Base-by-base conservation (phyloP, 2,888 invertebrate genomes). In the Philhelius pedissequus region DNA sequence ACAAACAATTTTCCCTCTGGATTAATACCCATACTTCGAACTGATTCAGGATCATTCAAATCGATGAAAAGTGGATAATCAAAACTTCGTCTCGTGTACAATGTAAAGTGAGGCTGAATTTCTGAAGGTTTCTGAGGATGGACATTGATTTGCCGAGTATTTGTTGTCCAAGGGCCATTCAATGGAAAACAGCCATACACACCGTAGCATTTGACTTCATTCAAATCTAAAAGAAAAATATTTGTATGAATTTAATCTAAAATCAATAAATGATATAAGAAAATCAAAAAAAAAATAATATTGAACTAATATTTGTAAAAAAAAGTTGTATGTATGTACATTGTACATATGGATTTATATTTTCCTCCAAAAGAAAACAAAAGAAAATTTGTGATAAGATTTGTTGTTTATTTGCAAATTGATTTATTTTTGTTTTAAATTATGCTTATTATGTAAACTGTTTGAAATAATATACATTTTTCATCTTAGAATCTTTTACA, bases 171-270 rank as follows among this genome's bases (percentile, higher is more conserved):
- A 0, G 96, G 96, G 32, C 94, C 93, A 13, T 94, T 94, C 78
- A 96, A 94, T 62, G 96, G 95, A 90, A 96, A 97, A 89, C 97
- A 97, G 4, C 97, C 97, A 87, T 95, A 96, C 0, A 94, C 94
- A 0, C 94, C 95, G 90, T 95, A 97, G 90, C 97, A 97, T 88
- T 94, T 93, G 58, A 93, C 88, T 87, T 94, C 94, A 75, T 90
- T 90, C 11, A 89, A 84, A 86, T 91, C 92, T 91, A 86, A 2
- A 87, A 3, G 86, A 87, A 3, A 8, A 22, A 56, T 35, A 25
- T 50, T 1, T 8, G 56, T 13, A 27, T 15, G 15, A 15, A 11
- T n/a, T 86, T 68, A 84, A 84, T 50, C 40, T 50, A 71, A 35
- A 4, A 5, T 11, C 50, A 70, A 58, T 38, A 69, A 38, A 22